Evolutionary conservation across 2,113 vertebrate species (phyloP).

Genomic region (Malurus elegans): DNA sequence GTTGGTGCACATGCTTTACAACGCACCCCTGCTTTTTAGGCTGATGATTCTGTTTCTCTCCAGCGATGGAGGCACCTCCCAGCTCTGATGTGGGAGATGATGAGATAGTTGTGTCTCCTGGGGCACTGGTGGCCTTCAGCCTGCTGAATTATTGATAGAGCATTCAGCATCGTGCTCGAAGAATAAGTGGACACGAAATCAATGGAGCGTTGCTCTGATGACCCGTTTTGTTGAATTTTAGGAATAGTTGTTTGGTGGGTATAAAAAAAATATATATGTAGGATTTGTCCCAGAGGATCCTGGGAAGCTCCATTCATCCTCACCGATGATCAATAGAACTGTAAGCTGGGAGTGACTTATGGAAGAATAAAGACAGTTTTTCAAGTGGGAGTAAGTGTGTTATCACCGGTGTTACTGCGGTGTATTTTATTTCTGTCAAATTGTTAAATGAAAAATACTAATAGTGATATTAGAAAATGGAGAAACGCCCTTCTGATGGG

Average conservation of each 20-base stretch:
- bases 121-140: conserved; percentile 44
- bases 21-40: neutral
- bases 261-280: conserved; percentile 68
- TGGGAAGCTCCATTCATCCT: conserved; percentile 71
- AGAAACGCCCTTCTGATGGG: conserved; percentile 35
- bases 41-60: neutral
- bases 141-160: conserved; percentile 70
- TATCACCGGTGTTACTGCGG: conserved; percentile 26
- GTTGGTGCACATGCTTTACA: neutral
- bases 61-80: neutral
- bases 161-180: conserved; percentile 56
- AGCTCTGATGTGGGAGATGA: conserved; percentile 22
- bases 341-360: conserved; percentile 67
- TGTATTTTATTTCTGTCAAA: conserved; percentile 67
- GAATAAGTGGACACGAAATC: conserved; percentile 69
- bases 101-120: conserved; percentile 31
- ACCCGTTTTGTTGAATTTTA: conserved; percentile 71
- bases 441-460: conserved; percentile 68
- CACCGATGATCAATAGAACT: conserved; percentile 58
- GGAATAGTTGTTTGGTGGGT: conserved; percentile 66
- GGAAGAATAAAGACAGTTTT: conserved; percentile 66
- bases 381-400: conserved; percentile 50
- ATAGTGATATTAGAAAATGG: conserved; percentile 58
- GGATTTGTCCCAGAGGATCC: conserved; percentile 69
- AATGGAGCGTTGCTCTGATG: conserved; percentile 66